These are phyloP conservation scores for Punctoribates punctum DNA, from an alignment of 2,888 invertebrate species.

Conservation along the genomic window DNA sequence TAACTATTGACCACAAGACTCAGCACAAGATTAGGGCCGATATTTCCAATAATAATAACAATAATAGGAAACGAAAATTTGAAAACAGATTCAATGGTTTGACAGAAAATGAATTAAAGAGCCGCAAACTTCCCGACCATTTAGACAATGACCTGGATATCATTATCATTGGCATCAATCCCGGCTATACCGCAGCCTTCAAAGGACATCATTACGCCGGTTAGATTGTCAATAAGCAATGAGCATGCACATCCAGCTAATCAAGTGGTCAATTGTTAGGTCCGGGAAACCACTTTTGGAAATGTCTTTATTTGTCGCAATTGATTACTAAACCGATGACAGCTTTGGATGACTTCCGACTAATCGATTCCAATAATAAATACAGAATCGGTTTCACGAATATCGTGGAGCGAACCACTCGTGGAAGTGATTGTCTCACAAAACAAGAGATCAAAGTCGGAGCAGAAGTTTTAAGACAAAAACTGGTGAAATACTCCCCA, in stretches of 20 bases:
- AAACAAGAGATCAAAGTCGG: conserved; percentile 60
- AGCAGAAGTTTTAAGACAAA: conserved; percentile 79
- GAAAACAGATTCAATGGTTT: not conserved
- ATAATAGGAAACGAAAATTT: no score
- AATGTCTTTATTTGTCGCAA: conserved; percentile 89
- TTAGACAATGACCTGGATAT: conserved; percentile 89
- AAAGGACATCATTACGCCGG: conserved; percentile 94
- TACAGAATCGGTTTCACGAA: conserved; percentile 97
- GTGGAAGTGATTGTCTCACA: conserved; percentile 88
- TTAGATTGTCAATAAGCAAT: not conserved
- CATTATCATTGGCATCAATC: conserved; percentile 98
- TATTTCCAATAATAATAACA: no score
- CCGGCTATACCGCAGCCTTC: conserved; percentile 93
- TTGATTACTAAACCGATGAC: conserved; percentile 91
- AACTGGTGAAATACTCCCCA: conserved; percentile 84
- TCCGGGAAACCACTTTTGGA: conserved; percentile 99
- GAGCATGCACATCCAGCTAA: not conserved
- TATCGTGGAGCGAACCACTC: conserved; percentile 91
- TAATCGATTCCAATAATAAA: conserved; percentile 61
- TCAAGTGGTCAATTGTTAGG: conserved; percentile 59
- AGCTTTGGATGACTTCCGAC: conserved; percentile 90
- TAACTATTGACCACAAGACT: no score
- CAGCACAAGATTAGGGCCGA: no score
- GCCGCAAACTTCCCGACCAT: conserved; percentile 90
- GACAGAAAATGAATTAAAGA: conserved; percentile 66